phyloP scores from a whole-genome alignment of 2,888 invertebrate species.

The Masnerella sp. region DNA sequence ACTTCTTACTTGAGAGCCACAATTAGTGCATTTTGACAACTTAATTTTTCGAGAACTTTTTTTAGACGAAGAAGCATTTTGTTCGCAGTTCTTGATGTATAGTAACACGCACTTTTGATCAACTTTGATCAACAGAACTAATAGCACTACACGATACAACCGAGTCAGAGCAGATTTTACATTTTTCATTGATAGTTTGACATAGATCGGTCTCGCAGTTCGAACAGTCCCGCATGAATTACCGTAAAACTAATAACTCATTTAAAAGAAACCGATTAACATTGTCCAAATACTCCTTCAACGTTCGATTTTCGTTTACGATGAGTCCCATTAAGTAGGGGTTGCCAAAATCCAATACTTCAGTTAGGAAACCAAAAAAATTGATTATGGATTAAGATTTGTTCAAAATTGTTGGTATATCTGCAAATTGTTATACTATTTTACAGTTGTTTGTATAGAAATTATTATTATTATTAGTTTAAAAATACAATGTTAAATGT shows the following conservation, averaged over 20 bases:
- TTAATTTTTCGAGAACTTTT: conserved; percentile 4
- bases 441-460: too few species aligned
- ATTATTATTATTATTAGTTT: too few species aligned
- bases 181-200: conserved; percentile 4
- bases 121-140: conserved; percentile 55
- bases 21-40: conserved; percentile 47
- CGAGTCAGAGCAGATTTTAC: conserved; percentile 17
- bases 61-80: conserved; percentile 24
- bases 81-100: conserved; percentile 43
- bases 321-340: conserved; percentile 6
- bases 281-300: conserved; percentile 15
- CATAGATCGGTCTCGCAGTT: neutral
- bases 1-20: conserved; percentile 12
- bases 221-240: neutral
- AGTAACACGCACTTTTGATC: conserved; percentile 47
- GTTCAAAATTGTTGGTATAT: too few species aligned
- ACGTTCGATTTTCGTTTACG: conserved; percentile 15
- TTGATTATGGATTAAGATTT: too few species aligned
- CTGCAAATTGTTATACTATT: too few species aligned
- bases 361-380: too few species aligned
- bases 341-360: conserved; percentile 10
- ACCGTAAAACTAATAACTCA: neutral
- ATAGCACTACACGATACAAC: conserved; percentile 72
- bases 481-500: too few species aligned
- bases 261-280: conserved; percentile 7